A percentile compares a stretch with the other conserved stretches of the same genome.
phyloP scores from a whole-genome alignment of 2,888 invertebrate genomes.

The Harpalus rubripes region DNA sequence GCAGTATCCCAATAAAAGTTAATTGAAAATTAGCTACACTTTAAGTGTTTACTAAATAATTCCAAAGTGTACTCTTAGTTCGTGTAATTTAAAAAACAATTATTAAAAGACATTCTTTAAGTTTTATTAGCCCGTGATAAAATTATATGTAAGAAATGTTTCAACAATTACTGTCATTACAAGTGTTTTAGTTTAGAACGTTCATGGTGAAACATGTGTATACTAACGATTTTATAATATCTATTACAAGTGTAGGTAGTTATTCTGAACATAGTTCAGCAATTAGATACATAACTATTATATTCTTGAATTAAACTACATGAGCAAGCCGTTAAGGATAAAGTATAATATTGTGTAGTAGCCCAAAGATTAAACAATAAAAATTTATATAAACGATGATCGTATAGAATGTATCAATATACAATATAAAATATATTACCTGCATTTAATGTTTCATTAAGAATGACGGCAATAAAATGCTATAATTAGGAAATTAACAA shows the following conservation, averaged over 20 bases:
- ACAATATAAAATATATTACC: no score
- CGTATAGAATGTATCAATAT: no score
- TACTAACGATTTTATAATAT: not conserved
- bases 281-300: not conserved
- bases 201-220: not conserved
- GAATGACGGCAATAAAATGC: no score
- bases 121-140: not conserved
- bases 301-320: not conserved
- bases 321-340: not conserved
- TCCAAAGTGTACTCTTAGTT: not conserved
- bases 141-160: not conserved
- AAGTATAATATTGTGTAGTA: not conserved
- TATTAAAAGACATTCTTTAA: not conserved
- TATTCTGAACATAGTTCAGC: not conserved
- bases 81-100: not conserved
- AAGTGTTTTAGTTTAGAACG: not conserved
- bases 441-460: no score
- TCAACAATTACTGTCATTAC: conserved; percentile 1
- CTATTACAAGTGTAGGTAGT: not conserved
- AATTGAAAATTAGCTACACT: not conserved
- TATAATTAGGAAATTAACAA: no score
- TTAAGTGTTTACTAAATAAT: not conserved
- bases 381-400: no score
- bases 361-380: not conserved
- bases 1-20: no score